Conservation (phyloP, 2,113 vertebrate genomes). For the Elephas maximus region DNA sequence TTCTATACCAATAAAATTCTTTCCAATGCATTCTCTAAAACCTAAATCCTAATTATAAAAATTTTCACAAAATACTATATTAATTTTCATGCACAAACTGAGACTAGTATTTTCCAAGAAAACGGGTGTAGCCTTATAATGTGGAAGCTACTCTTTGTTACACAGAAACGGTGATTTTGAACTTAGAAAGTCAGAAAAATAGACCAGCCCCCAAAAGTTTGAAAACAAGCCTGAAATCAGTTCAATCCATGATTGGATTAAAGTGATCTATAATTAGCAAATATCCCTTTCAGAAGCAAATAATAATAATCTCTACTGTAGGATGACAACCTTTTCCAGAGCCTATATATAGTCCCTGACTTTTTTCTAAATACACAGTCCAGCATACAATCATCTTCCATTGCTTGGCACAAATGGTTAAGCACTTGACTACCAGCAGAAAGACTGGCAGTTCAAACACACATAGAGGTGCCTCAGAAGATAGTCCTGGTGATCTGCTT, state of each 20-base stretch:
- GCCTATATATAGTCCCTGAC: background rate
- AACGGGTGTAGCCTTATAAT: background rate
- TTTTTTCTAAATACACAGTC: background rate
- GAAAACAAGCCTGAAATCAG: background rate
- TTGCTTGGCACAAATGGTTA: too few species aligned
- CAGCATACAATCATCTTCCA: background rate
- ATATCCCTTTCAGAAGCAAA: background rate
- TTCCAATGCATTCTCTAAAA: background rate
- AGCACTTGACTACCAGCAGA: too few species aligned
- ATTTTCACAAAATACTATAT: background rate
- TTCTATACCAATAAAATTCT: background rate
- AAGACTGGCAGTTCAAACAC: too few species aligned
- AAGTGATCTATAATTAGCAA: background rate
- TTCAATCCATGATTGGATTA: background rate
- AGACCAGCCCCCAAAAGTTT: background rate
- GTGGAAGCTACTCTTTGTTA: background rate
- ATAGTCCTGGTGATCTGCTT: too few species aligned
- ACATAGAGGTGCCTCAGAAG: too few species aligned
- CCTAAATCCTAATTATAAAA: background rate
- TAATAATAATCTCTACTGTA: background rate
- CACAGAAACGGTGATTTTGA: background rate
- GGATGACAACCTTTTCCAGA: background rate
- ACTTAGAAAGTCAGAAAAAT: background rate
- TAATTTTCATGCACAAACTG: background rate
- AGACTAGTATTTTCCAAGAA: background rate